phyloP scores from a whole-genome alignment of 2,113 vertebrate species.

The Calonectris borealis region DNA sequence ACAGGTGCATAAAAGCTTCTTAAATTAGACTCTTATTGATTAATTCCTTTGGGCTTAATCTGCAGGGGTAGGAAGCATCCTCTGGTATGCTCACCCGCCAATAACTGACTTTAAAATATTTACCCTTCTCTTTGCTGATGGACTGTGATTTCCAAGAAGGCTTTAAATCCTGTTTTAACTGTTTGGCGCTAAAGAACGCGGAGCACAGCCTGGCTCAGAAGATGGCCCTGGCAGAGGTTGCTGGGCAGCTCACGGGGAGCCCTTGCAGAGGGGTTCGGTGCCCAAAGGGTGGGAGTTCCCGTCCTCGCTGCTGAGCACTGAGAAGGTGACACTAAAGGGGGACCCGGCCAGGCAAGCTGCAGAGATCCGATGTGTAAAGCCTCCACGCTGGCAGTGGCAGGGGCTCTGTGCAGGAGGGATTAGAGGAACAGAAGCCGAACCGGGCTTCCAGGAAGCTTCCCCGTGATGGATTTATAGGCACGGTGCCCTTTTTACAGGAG shows the following conservation, averaged over 20 bases:
- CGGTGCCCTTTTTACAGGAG: conserved; percentile 60
- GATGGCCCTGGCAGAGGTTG: neutral
- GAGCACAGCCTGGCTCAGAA: neutral
- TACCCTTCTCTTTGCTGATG: neutral
- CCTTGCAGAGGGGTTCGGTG: neutral
- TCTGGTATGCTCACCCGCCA: neutral
- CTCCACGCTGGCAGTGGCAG: rapidly evolving
- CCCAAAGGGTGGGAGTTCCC: neutral
- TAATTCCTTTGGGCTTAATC: neutral
- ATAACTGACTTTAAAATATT: neutral
- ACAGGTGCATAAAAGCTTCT: neutral
- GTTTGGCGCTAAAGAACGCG: neutral
- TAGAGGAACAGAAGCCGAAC: conserved; percentile 1
- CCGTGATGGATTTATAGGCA: conserved; percentile 57
- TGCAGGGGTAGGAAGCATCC: neutral
- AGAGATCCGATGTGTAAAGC: rapidly evolving
- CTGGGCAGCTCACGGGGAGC: neutral
- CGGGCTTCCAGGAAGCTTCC: conserved; percentile 47
- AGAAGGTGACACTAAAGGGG: neutral
- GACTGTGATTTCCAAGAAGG: neutral
- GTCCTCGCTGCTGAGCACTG: rapidly evolving
- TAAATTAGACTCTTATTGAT: neutral
- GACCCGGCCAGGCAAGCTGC: rapidly evolving
- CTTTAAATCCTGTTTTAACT: neutral
- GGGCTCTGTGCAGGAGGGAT: neutral